Evolutionary conservation across 2,797 vertebrate species (phyloP), one percentile per base, ranked within the genome.

Genomic region (Cyclura pinguis): DNA sequence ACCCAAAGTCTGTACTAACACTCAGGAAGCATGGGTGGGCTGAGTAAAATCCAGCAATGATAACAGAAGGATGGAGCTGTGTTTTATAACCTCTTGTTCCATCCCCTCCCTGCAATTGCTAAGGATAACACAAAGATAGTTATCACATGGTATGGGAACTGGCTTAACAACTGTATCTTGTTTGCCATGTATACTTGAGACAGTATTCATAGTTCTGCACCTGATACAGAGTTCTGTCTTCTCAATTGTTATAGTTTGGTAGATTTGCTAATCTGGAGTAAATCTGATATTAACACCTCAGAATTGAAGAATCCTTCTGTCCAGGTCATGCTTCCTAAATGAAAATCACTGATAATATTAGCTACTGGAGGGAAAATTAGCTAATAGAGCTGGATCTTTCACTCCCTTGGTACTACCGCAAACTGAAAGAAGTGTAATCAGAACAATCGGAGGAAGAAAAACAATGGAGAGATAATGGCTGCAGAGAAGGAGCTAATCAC

Each of bases 401-500:
- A 82, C 62, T 87, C 9, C 76, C 80, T 82, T 35, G 73, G 72
- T 64, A 73, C n/a, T 72, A 24, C 77, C 69, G 27, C 35, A 77
- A 52, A 47, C 52, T 82, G 38, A 67, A 78, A 78, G 29, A 32
- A 24, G 55, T 16, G 42, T 57, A 88, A 83, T 74, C 35, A 83
- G 29, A 82, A 73, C 35, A 55, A 83, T 72, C 80, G 24, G 27
- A 83, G 69, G 67, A 47, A n/a, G 38, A 83, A 83, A 74, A 80
- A 67, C 78, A 78, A 88, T 59, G 42, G 35, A 42, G 35, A 69
- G 47, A 80, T 14, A 47, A 50, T 88, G 35, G 32, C 69, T 62
- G 35, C 69, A 83, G 87, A 74, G 80, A 88, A 32, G 29, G 14
- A n/a, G 52, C 80, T 88, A 74, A 88, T 82, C 38, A 83, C 73